These are phyloP conservation scores for Epizoanthus rinbou DNA, from an alignment of 92 coral and sea anemone genomes.

Conservation along the genomic window DNA sequence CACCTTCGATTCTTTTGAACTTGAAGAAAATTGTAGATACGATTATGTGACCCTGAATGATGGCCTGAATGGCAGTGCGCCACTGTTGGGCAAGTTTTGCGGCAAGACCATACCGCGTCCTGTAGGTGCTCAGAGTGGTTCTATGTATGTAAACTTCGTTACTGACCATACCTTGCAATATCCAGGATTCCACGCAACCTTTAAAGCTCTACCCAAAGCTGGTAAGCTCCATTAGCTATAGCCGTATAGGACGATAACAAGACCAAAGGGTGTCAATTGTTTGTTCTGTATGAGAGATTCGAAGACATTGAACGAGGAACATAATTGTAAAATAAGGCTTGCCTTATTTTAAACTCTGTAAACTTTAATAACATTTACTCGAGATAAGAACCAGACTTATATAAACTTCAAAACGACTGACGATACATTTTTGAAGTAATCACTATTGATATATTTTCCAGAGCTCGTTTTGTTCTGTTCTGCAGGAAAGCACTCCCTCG, in stretches of 20 bases:
- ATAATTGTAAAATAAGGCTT: too few relatives aligned
- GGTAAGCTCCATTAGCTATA: not conserved
- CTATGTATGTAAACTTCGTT: slow-evolving; percentile 18
- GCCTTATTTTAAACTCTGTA: too few relatives aligned
- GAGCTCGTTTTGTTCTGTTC: too few relatives aligned
- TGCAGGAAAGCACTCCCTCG: too few relatives aligned
- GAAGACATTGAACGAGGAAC: too few relatives aligned
- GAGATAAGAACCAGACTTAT: too few relatives aligned
- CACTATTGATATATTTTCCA: too few relatives aligned
- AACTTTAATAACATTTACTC: too few relatives aligned
- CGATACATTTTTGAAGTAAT: too few relatives aligned
- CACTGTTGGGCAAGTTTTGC: slow-evolving; percentile 9
- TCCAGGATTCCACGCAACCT: not conserved
- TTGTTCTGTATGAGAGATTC: too few relatives aligned
- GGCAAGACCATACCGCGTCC: not conserved
- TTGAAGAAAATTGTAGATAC: not conserved
- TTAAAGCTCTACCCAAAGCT: not conserved
- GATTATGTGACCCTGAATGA: not conserved
- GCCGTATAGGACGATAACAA: too few relatives aligned
- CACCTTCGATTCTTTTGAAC: not conserved
- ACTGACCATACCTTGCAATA: not conserved
- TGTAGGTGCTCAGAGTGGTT: slow-evolving; percentile 1
- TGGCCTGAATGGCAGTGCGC: not conserved
- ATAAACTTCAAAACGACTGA: too few relatives aligned
- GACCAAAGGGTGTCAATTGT: not conserved